phyloP scores from a whole-genome alignment of 2,113 vertebrate genomes.

The Stictonetta naevosa region DNA sequence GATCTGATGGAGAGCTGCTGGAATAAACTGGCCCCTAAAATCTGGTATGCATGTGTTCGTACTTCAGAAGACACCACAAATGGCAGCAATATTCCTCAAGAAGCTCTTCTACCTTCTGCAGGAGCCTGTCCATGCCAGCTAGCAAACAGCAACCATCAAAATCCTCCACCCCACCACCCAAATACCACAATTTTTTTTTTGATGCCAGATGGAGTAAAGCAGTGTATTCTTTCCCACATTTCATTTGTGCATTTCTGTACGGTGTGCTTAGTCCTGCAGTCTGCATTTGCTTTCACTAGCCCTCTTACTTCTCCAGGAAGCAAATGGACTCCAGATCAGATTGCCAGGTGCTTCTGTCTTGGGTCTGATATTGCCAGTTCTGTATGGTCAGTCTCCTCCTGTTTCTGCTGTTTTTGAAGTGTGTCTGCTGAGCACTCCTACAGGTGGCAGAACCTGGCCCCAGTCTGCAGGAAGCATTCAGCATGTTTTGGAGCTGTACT shows the following conservation, averaged over 20 bases:
- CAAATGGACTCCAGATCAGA: background rate
- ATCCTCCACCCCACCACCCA: background rate
- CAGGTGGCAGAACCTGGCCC: background rate
- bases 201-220: background rate
- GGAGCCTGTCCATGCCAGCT: background rate
- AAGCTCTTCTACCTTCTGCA: background rate
- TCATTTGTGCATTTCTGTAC: background rate
- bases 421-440: background rate
- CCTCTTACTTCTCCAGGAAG: background rate
- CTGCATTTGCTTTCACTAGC: background rate
- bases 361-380: background rate
- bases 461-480: background rate
- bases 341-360: background rate
- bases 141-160: background rate
- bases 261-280: background rate
- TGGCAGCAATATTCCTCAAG: background rate
- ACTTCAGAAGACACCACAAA: background rate
- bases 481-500: background rate
- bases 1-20: background rate
- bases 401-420: background rate
- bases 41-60: background rate
- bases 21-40: background rate
- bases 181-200: background rate
- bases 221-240: background rate
- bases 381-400: background rate